Base-by-base conservation (phyloP, 2,888 invertebrate genomes). In the Chaetoderma sp. region DNA sequence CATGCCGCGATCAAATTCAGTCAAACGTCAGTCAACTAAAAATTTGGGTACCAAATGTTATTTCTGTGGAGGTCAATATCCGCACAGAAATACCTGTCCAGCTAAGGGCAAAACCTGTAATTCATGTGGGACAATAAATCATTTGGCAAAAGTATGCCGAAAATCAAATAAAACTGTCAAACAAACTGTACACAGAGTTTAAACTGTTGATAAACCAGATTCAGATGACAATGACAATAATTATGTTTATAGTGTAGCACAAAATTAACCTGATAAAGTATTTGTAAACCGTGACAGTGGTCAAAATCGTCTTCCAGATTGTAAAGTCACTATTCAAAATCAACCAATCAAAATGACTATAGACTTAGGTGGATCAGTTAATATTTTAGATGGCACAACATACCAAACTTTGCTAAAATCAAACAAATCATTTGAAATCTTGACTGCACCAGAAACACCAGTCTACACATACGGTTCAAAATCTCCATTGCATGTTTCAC, bases 361-460 rank as follows among this genome's bases (percentile, higher is more conserved):
- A 13, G 54, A 61, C 54, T 52, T 36, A 4, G 61, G 61, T 18
- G 21, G 39, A 10, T 42, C 54, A 1, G 61, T 61, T 16, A 61
- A 54, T 54, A 39, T 61, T 6, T 21, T 61, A 16, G 61, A 61
- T 33, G 1, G n/a, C n/a, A 25, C 23, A 4, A 60, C 60, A 21
- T 60, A 13, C 18, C 4, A 42, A 21, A 28, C 23, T n/a, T 25
- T 58, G 27, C 18, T 18, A 16, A 16, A 44, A 18, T 13, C 5
- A 28, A 25, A 6, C 27, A 45, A 28, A 21, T 45, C 32, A 23
- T 45, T 25, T 2, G n/a, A 45, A 4, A 25, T 2, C 18, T 28
- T 58, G 6, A 1, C 13, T 3, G 16, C 10, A 2, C 27, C 49
- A 30, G 44, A 32, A 10, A 59, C 60, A 8, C 10, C n/a, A 13